These are phyloP conservation scores for Lepidurus packardi DNA, from an alignment of 1,140 invertebrate species.

Conservation along the genomic window DNA sequence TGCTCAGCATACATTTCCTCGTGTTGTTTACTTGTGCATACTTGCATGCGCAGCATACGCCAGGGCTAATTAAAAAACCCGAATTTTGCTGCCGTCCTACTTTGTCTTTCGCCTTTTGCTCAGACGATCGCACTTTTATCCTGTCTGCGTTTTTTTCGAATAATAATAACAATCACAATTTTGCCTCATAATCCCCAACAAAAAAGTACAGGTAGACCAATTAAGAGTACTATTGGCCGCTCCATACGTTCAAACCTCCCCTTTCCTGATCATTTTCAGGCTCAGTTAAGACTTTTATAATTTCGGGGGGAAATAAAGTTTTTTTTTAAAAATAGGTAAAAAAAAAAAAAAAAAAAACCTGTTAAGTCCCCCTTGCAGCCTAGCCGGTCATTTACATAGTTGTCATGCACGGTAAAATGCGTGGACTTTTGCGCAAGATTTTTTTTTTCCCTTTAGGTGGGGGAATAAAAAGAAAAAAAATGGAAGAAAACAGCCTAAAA, in stretches of 20 bases:
- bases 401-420: background rate
- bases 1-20: slow-evolving; percentile 10
- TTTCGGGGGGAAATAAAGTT: background rate
- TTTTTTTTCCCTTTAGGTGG: background rate
- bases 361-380: background rate
- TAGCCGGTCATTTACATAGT: slow-evolving; percentile 12
- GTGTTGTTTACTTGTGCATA: background rate
- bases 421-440: background rate
- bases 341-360: background rate
- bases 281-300: background rate
- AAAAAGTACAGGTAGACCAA: background rate
- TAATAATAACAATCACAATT: background rate
- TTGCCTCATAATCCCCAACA: background rate
- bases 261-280: background rate
- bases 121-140: background rate
- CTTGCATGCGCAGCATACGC: slow-evolving; percentile 20
- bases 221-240: background rate
- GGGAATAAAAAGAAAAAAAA: no score
- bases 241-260: no score
- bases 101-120: no score
- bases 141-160: background rate
- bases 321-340: background rate
- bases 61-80: background rate
- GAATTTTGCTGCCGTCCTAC: background rate
- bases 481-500: no score